Conservation (phyloP, 2,797 vertebrate species). For the Fistularia tabacaria region DNA sequence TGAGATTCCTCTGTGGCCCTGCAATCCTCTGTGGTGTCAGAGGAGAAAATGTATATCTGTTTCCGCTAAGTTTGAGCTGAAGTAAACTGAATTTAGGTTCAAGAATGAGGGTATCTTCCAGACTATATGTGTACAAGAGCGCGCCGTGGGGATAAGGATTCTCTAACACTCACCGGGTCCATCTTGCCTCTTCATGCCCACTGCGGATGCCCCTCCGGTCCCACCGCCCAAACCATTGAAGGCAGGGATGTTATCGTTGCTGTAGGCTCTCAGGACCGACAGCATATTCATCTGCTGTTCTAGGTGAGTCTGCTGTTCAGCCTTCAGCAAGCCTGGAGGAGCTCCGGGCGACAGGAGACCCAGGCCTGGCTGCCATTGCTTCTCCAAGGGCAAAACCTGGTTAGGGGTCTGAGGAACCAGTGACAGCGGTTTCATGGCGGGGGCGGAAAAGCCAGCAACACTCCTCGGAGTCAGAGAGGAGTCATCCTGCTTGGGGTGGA, state of each 20-base stretch:
- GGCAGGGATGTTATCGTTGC: slow-evolving; percentile 88
- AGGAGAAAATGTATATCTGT: slow-evolving; percentile 52
- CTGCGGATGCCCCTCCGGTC: slow-evolving; percentile 64
- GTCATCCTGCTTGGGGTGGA: slow-evolving; percentile 50
- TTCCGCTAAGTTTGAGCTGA: slow-evolving; percentile 41
- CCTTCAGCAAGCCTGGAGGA: slow-evolving; percentile 82
- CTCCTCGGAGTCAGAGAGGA: slow-evolving; percentile 46
- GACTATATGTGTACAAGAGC: slow-evolving; percentile 7
- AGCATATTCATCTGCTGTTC: slow-evolving; percentile 95
- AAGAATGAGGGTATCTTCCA: slow-evolving; percentile 23
- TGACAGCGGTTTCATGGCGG: slow-evolving; percentile 75
- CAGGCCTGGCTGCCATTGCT: slow-evolving; percentile 84
- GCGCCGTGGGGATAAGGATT: too few relatives aligned
- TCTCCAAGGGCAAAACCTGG: slow-evolving; percentile 80
- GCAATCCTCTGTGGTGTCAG: too few relatives aligned
- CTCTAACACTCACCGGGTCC: slow-evolving; percentile 89
- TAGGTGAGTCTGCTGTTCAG: slow-evolving; percentile 83
- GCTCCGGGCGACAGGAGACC: slow-evolving; percentile 84
- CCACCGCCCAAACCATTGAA: slow-evolving; percentile 91
- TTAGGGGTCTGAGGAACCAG: slow-evolving; percentile 75
- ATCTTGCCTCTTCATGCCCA: slow-evolving; percentile 95
- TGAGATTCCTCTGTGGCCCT: slow-evolving; percentile 63
- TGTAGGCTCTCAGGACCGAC: slow-evolving; percentile 97
- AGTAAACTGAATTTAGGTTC: slow-evolving; percentile 51
- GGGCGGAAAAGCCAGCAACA: slow-evolving; percentile 49